A percentile compares a stretch with the other conserved stretches of the same genome.
Evolutionary conservation across 1,140 invertebrate genomes (phyloP).

Genomic region (Pseudomyrmex dendroicus): DNA sequence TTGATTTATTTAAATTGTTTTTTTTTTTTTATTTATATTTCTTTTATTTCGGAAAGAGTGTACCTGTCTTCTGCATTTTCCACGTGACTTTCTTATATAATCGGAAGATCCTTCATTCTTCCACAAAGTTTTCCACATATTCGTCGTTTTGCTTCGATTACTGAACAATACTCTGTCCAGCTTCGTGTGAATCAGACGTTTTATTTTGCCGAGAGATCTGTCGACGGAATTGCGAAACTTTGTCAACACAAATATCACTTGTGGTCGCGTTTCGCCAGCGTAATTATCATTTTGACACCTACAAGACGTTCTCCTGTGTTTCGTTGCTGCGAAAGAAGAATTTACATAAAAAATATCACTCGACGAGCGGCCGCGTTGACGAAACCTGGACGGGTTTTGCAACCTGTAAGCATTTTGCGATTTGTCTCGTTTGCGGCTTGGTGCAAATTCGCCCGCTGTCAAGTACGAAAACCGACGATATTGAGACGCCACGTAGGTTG

Average conservation of each 20-base stretch:
- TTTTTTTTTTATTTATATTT: neutral
- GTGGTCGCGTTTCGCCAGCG: neutral
- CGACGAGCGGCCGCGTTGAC: neutral
- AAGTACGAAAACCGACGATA: neutral
- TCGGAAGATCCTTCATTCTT: slow-evolving; percentile 5
- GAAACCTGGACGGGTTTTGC: neutral
- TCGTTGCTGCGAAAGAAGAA: slow-evolving; percentile 2
- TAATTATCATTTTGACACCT: neutral
- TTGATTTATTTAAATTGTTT: too few relatives aligned
- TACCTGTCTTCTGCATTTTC: slow-evolving; percentile 5
- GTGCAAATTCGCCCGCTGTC: neutral
- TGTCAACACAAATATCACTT: neutral
- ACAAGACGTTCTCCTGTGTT: neutral
- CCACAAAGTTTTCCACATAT: slow-evolving; percentile 38
- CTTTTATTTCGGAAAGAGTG: neutral
- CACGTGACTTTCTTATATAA: slow-evolving; percentile 1
- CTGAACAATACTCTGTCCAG: slow-evolving; percentile 56
- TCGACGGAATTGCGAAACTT: slow-evolving; percentile 31
- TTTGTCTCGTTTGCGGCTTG: neutral
- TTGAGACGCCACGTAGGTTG: neutral
- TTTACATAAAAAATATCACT: neutral
- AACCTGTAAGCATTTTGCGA: neutral
- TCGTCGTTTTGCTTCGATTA: slow-evolving; percentile 21
- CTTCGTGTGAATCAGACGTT: slow-evolving; percentile 64
- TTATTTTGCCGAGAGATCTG: slow-evolving; percentile 62